Base-by-base conservation (phyloP, 2,113 vertebrate genomes). In the Geothlypis trichas region DNA sequence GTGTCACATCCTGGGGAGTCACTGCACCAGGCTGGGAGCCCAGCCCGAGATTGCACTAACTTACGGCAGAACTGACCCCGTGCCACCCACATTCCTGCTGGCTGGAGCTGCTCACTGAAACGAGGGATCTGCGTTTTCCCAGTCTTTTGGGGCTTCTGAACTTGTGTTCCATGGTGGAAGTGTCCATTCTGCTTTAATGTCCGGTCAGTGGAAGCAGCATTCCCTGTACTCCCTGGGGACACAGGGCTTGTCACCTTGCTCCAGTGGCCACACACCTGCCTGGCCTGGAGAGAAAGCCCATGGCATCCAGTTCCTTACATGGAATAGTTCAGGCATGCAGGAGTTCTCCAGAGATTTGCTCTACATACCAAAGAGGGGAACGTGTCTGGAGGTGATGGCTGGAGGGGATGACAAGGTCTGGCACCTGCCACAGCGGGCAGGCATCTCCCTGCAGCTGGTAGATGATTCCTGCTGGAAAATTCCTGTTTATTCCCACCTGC, bases 1-100 rank as follows among this genome's bases (percentile, higher is more conserved):
- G 96, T 42, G 65, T 96, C 82, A 75, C 90, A 91, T 91, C 68
- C 89, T 52, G 9, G 58, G 5, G 63, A 81, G 95, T 80, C 88
- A 33, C 92, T 93, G 33, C 94, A 26, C 82, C 84, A 11, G 37
- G 87, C 96, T 71, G 80, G 88, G 95, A 87, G 84, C 67, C 97
- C 92, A 73, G 96, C 90, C 95, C 97, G 95, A 95, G 97, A 98
- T 99, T 99, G 99, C 99, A 99, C 99, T 99, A 98, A 98, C 90
- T 28, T 94, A 86, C 90, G 90, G 57, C 58, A 97, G 92, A 94
- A 93, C 79, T n/a, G 8, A 90, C 96, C 81, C 93, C n/a, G 22
- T 88, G 96, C 95, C 88, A 31, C 96, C 86, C 96, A 5, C n/a
- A 44, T 92, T 95, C 94, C 97, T 84, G 93, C 97, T 96, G 97